Conservation (phyloP, 2,113 vertebrate genomes). For the Zosterops borbonicus region DNA sequence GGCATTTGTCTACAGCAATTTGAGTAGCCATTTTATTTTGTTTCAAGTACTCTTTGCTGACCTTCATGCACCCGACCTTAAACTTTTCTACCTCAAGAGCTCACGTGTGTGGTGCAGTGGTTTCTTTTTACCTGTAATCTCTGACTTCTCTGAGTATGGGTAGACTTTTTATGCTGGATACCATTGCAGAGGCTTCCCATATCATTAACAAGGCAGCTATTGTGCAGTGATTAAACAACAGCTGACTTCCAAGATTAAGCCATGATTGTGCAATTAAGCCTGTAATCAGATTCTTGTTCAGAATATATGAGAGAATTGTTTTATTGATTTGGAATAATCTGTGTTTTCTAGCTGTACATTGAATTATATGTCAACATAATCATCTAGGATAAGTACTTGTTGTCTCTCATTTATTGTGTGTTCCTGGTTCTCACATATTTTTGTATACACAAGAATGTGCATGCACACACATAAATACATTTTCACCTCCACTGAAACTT, state of each 20-base stretch:
- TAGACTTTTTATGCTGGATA: background rate
- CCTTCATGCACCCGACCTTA: background rate
- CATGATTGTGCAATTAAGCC: constrained; percentile 65
- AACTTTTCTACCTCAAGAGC: background rate
- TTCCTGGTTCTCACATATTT: background rate
- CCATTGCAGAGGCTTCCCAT: constrained; percentile 2
- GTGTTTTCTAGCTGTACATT: constrained; percentile 46
- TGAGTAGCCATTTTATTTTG: background rate
- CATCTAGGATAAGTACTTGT: background rate
- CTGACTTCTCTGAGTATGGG: background rate
- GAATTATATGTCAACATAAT: constrained; percentile 29
- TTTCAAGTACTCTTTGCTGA: background rate
- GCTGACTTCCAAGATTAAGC: constrained; percentile 61
- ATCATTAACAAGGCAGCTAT: constrained; percentile 65
- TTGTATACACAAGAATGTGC: background rate
- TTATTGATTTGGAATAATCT: constrained; percentile 30
- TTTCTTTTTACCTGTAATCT: background rate
- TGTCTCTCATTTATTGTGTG: background rate
- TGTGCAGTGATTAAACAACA: constrained; percentile 68
- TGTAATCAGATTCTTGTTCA: constrained; percentile 59
- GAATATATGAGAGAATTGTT: constrained; percentile 43
- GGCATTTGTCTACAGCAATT: background rate
- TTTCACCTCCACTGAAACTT: background rate
- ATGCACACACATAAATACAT: background rate
- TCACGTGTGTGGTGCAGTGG: rapidly evolving